Evolutionary conservation across 92 coral and sea anemone genomes (phyloP).

Genomic region (Zoanthus solanderi): DNA sequence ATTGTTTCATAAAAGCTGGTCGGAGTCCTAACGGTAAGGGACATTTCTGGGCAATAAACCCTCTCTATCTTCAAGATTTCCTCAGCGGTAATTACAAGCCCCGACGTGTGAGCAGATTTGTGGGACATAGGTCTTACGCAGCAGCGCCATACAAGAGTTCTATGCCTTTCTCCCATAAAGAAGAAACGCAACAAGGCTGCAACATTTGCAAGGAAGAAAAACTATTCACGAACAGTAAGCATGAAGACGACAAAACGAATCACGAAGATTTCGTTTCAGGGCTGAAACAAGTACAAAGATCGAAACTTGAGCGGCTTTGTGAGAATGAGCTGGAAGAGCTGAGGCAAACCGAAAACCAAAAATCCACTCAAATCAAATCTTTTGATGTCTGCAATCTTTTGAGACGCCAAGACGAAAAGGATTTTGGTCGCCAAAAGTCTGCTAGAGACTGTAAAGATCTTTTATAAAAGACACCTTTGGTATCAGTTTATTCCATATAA

Average conservation of each 20-base stretch:
- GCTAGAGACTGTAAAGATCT: background rate
- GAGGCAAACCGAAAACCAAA: constrained; percentile 8
- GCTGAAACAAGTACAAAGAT: constrained; percentile 35
- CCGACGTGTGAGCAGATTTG: constrained; percentile 33
- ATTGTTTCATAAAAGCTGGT: constrained; percentile 94
- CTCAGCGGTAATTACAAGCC: constrained; percentile 82
- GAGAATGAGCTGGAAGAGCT: constrained; percentile 1
- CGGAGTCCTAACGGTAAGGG: constrained; percentile 98
- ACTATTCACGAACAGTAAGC: background rate
- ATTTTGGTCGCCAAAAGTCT: constrained; percentile 12
- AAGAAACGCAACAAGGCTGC: background rate
- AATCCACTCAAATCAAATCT: background rate
- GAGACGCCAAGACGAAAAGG: constrained; percentile 17
- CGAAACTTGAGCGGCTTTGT: constrained; percentile 11
- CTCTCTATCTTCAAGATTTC: constrained; percentile 87
- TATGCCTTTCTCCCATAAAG: background rate
- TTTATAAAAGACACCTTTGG: background rate
- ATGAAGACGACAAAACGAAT: constrained; percentile 5
- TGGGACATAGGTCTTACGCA: background rate
- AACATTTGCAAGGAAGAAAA: constrained; percentile 34
- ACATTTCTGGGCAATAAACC: constrained; percentile 93
- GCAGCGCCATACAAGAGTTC: constrained; percentile 11
- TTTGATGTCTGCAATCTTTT: constrained; percentile 36
- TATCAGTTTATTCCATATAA: background rate
- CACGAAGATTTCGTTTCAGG: background rate